These are phyloP conservation scores for Malurus alboscapulatus DNA, from an alignment of 2,113 vertebrate species.

Conservation along the genomic window DNA sequence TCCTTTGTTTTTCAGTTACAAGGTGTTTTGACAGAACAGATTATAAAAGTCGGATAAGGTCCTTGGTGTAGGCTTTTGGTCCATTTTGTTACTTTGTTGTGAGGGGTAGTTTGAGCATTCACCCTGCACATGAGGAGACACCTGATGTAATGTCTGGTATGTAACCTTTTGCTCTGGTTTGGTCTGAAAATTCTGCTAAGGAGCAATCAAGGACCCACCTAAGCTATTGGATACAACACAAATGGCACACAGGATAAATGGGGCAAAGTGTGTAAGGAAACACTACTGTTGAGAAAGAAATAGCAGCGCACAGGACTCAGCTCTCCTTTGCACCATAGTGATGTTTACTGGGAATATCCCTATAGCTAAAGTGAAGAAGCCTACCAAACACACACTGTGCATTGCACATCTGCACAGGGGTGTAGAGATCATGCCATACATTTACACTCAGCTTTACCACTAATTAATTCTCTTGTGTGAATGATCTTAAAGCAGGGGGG, in stretches of 20 bases:
- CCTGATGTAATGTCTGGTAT: neutral
- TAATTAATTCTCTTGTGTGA: neutral
- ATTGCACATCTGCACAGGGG: neutral
- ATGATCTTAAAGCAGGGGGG: neutral
- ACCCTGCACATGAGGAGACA: neutral
- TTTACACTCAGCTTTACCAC: neutral
- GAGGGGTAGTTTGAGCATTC: neutral
- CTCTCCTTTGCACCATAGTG: neutral
- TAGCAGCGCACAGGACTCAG: neutral
- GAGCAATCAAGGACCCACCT: neutral
- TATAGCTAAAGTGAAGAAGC: neutral
- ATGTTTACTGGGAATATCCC: neutral
- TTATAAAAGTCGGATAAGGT: neutral
- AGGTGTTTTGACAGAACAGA: neutral
- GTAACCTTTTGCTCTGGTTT: neutral
- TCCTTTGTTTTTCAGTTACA: neutral
- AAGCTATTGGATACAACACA: neutral
- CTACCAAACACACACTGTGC: neutral
- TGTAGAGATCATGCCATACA: neutral
- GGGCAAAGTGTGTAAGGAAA: neutral
- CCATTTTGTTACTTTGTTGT: neutral
- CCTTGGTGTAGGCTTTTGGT: neutral
- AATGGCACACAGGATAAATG: neutral
- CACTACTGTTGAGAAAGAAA: neutral
- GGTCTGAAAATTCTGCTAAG: neutral